Percentiles rank a stretch among this genome's conserved stretches.
These are phyloP conservation scores for Listrodromus nycthemerus DNA, from an alignment of 2,888 invertebrate genomes.

Conservation along the genomic window DNA sequence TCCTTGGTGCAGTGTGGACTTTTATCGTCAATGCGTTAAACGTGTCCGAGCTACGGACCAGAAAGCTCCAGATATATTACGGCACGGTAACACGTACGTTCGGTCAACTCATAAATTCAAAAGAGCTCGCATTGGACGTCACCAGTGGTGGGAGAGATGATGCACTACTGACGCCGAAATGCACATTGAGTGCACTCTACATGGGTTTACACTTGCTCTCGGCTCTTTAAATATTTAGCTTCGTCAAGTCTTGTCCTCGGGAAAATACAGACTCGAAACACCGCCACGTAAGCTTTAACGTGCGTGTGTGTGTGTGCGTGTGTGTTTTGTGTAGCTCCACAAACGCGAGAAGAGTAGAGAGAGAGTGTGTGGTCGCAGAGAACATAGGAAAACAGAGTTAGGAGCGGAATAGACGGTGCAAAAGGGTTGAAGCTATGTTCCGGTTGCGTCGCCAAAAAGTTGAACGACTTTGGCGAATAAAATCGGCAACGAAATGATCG, in stretches of 20 bases:
- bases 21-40: conserved; percentile 9
- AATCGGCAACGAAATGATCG: too few species aligned
- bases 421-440: conserved; percentile 28
- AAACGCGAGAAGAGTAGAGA: neutral
- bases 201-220: conserved; percentile 48
- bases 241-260: conserved; percentile 32
- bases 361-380: conserved; percentile 6
- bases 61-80: neutral
- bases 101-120: conserved; percentile 7
- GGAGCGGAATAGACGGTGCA: conserved; percentile 24
- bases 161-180: conserved; percentile 35
- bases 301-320: neutral
- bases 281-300: neutral
- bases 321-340: neutral
- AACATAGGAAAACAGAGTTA: conserved; percentile 17
- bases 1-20: neutral
- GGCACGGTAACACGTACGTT: conserved; percentile 4
- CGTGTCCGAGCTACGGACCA: neutral
- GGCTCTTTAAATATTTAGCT: conserved; percentile 51
- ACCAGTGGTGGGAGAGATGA: neutral
- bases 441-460: too few species aligned
- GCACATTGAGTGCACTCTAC: conserved; percentile 24
- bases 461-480: too few species aligned
- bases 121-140: conserved; percentile 16
- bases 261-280: neutral